These are phyloP conservation scores for Neolamprologus sp. DNA, from an alignment of 2,113 vertebrate genomes.

Conservation along the genomic window DNA sequence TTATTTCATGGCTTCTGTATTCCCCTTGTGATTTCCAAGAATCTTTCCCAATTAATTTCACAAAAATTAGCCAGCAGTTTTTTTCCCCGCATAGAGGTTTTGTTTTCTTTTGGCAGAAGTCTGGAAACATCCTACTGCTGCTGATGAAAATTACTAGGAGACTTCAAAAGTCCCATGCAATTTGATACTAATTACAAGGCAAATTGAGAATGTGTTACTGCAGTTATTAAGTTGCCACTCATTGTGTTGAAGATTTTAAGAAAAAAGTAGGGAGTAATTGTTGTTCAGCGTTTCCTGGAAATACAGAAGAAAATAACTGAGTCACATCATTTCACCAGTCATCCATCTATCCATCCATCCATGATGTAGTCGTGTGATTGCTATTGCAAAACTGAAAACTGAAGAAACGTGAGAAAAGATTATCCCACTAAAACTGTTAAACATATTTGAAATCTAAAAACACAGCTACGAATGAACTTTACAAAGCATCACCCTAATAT, in stretches of 20 bases:
- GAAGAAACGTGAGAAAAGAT: neutral
- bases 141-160: neutral
- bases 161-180: neutral
- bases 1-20: neutral
- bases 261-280: neutral
- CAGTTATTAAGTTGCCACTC: neutral
- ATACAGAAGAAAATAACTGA: neutral
- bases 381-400: neutral
- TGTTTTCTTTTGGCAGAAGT: neutral
- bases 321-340: neutral
- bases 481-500: neutral
- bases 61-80: neutral
- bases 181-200: neutral
- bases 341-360: neutral
- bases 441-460: neutral
- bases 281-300: neutral
- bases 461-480: neutral
- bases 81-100: neutral
- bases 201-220: neutral
- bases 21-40: neutral
- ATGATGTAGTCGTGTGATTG: neutral
- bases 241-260: neutral
- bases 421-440: neutral
- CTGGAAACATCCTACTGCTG: neutral
- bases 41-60: neutral